A percentile compares a stretch with the other conserved stretches of the same genome.
Conservation (phyloP, 2,797 vertebrate species). For the Parotocinclus haroldoi region DNA sequence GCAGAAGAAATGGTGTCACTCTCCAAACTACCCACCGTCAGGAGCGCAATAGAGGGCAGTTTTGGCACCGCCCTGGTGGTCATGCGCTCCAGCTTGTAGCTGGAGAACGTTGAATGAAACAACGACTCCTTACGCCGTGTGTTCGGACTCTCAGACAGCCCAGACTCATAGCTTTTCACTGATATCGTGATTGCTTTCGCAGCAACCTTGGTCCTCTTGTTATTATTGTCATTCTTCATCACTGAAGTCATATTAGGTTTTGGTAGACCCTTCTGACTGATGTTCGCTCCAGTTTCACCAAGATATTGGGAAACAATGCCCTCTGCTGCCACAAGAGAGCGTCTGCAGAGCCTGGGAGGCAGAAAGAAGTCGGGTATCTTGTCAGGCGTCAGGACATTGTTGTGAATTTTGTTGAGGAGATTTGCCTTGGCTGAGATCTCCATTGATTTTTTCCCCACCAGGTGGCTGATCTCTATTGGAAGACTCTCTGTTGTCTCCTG, state of each 20-base stretch:
- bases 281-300: slow-evolving; percentile 1
- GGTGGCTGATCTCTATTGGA: slow-evolving; percentile 55
- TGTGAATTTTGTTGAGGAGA: slow-evolving; percentile 58
- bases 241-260: neutral
- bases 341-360: slow-evolving; percentile 61
- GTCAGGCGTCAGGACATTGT: slow-evolving; percentile 69
- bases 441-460: slow-evolving; percentile 50
- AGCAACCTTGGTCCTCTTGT: slow-evolving; percentile 6
- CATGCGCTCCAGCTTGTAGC: slow-evolving; percentile 55
- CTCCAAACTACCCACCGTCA: slow-evolving; percentile 50
- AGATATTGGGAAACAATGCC: slow-evolving; percentile 7
- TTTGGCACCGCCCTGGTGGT: slow-evolving; percentile 34
- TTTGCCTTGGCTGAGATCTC: slow-evolving; percentile 46
- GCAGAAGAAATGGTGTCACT: slow-evolving; percentile 59
- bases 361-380: slow-evolving; percentile 71
- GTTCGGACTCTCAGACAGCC: slow-evolving; percentile 67
- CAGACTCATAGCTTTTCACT: slow-evolving; percentile 59
- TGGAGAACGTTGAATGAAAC: slow-evolving; percentile 62
- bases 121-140: slow-evolving; percentile 71
- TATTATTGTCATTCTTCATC: slow-evolving; percentile 15
- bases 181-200: slow-evolving; percentile 57
- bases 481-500: slow-evolving; percentile 60
- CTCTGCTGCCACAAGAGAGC: slow-evolving; percentile 31
- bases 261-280: slow-evolving; percentile 24
- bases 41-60: slow-evolving; percentile 43